Evolutionary conservation across 1,140 invertebrate species (phyloP), one percentile per base, ranked within the genome.

Genomic region (Melanaphis sacchari): DNA sequence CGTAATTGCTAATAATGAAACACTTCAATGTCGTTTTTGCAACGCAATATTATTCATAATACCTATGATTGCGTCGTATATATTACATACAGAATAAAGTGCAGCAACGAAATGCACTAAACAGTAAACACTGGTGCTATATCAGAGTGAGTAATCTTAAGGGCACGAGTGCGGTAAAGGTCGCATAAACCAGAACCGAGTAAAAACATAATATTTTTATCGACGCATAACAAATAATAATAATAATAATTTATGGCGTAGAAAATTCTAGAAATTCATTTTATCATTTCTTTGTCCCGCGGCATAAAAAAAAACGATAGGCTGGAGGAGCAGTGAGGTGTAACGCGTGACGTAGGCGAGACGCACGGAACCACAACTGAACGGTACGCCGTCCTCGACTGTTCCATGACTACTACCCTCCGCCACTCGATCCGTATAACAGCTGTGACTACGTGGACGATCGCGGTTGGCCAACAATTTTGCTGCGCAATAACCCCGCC

Each of bases 201-300:
- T 26, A 26, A 54, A 52, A n/a, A n/a, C n/a, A n/a, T n/a, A n/a
- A n/a, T n/a, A n/a, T n/a, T n/a, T n/a, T n/a, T n/a, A n/a, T n/a
- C n/a, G n/a, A n/a, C n/a, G n/a, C n/a, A n/a, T n/a, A n/a, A n/a
- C n/a, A 31, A n/a, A 59, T 26, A n/a, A 66, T 3, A n/a, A n/a
- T n/a, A 66, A 18, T n/a, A 18, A 66, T 18, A n/a, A n/a, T 76
- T 36, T 15, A 76, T n/a, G 1, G 36, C 36, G 76, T 82, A 82
- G 76, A 82, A 82, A 82, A 82, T 82, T 82, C 76, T 36, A 82
- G 76, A 82, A 24, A 24, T n/a, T n/a, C n/a, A n/a, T n/a, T n/a
- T n/a, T n/a, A n/a, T n/a, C n/a, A n/a, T 38, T 82, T 82, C 36
- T 82, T 38, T 82, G 76, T 36, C 21, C 6, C 31, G 15, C 1